Base-by-base conservation (phyloP, 2,113 vertebrate species). In the Aramus guarauna region DNA sequence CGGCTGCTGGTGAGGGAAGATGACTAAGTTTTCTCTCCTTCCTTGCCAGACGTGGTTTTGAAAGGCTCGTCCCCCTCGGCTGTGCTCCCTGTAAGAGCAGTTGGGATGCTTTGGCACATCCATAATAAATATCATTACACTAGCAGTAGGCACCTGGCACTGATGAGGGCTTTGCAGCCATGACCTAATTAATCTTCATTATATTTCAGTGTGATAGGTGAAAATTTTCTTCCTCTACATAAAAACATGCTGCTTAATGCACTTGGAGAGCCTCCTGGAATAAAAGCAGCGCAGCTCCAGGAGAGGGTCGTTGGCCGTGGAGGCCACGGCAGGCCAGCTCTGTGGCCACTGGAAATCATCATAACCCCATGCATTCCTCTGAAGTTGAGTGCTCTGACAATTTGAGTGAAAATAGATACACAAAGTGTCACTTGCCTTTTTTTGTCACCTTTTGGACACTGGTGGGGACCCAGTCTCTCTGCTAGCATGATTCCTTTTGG, bases 331-430 rank as follows among this genome's bases (percentile, higher is more conserved):
- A 48, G 20, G 17, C 47, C 20, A 8, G 22, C 9, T 50, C 26
- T 59, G 20, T 1, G 2, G 59, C 59, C 1, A 0, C 60, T 84
- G 73, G 55, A 32, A 69, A 77, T 27, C 39, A 22, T 58, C 30
- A 4, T 2, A 3, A 11, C 11, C n/a, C 43, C 14, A 1, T 1
- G 6, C 2, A 11, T 22, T 37, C 20, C 45, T 66, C 59, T 32
- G 20, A 27, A 37, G 29, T 5, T 2, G 15, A n/a, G 34, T 9
- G 50, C 43, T 77, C 14, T 29, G n/a, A 24, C 47, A 19, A 9
- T 24, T 78, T 34, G 63, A 55, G 47, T 0, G 9, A 64, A 69
- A 85, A 43, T 0, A 1, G 47, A 26, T 5, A 13, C 15, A 11
- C 3, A 45, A 45, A 76, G 53, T 22, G 27, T 10, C 63, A 30